phyloP scores from a whole-genome alignment of 92 coral and sea anemone genomes.

The Micromussa lordhowensis region DNA sequence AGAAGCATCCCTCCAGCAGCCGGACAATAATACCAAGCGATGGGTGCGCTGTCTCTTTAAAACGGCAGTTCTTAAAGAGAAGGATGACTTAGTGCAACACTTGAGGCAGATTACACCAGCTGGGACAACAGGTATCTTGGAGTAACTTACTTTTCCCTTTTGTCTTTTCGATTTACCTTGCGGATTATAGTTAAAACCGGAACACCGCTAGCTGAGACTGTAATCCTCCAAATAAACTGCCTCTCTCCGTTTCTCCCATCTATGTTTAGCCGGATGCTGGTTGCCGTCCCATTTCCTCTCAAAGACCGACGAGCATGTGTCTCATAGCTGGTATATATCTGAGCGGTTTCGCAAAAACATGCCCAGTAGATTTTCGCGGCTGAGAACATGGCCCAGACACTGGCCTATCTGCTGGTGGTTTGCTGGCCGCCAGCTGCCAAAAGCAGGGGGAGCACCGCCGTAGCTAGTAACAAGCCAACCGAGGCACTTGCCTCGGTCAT shows the following conservation, averaged over 20 bases:
- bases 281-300: background rate
- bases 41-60: conserved; percentile 24
- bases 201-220: background rate
- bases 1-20: background rate
- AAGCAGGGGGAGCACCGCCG: too few species aligned
- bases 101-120: conserved; percentile 31
- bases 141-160: background rate
- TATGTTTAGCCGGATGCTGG: background rate
- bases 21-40: conserved; percentile 15
- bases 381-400: too few species aligned
- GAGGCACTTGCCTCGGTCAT: too few species aligned
- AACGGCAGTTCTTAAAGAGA: background rate
- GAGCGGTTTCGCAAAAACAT: too few species aligned
- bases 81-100: background rate
- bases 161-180: background rate
- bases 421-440: too few species aligned
- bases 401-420: too few species aligned
- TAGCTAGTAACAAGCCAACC: too few species aligned
- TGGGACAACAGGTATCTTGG: conserved; percentile 44
- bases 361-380: too few species aligned
- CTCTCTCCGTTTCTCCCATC: background rate
- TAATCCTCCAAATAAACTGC: background rate
- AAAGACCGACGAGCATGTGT: background rate
- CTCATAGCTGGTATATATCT: background rate
- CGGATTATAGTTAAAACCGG: background rate